Evolutionary conservation across 2,113 vertebrate genomes (phyloP).

Genomic region (Caranx melampygus): DNA sequence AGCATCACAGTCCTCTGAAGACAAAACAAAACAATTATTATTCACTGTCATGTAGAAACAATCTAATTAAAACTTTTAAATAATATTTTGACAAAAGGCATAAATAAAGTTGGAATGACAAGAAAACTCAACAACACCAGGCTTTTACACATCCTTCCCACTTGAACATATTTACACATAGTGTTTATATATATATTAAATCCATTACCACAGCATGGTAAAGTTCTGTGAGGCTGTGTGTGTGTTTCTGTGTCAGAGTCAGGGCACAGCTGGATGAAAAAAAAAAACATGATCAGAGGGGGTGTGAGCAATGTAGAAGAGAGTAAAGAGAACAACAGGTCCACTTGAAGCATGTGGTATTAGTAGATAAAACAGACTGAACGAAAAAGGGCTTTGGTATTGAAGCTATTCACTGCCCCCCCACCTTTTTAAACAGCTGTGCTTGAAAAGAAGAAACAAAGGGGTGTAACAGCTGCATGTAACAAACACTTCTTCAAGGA

Average conservation of each 20-base stretch:
- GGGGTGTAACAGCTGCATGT: constrained; percentile 8
- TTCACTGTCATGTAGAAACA: constrained; percentile 1
- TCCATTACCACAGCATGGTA: not conserved
- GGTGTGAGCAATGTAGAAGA: not conserved
- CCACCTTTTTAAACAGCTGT: not conserved
- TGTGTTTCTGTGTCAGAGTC: not conserved
- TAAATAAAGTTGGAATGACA: constrained; percentile 39
- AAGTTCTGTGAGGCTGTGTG: not conserved
- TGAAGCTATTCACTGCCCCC: not conserved
- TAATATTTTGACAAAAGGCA: constrained; percentile 32
- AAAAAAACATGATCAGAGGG: not conserved
- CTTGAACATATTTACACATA: constrained; percentile 31
- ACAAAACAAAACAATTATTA: constrained; percentile 8
- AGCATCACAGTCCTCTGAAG: not conserved
- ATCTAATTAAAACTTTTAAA: constrained; percentile 8
- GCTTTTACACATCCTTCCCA: not conserved
- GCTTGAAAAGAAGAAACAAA: not conserved
- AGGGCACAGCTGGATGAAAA: not conserved
- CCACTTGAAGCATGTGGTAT: not conserved
- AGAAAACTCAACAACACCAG: not conserved
- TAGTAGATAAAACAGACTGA: not conserved
- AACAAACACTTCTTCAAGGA: constrained; percentile 13
- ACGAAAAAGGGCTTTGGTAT: constrained; percentile 8
- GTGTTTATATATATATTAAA: not conserved
- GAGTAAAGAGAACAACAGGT: not conserved